Evolutionary conservation across 1,140 invertebrate genomes (phyloP).

Genomic region (Penaeus indicus): DNA sequence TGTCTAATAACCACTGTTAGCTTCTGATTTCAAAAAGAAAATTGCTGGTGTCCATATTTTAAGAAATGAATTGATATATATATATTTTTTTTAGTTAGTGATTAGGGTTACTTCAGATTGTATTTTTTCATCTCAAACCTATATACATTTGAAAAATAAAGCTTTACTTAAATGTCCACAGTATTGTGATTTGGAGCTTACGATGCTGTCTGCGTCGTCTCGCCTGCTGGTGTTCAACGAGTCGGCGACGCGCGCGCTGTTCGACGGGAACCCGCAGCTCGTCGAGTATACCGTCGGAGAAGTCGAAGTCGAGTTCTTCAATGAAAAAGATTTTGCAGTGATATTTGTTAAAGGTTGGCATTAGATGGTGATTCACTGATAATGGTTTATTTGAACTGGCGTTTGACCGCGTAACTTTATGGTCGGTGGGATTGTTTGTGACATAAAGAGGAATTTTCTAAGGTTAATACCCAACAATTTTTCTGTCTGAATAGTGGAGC

Average conservation of each 20-base stretch:
- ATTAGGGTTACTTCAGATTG: too few relatives aligned
- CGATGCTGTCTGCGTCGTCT: conserved; percentile 63
- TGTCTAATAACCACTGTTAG: too few relatives aligned
- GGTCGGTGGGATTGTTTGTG: too few relatives aligned
- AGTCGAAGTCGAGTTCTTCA: conserved; percentile 55
- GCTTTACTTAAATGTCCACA: neutral
- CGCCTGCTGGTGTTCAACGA: conserved; percentile 62
- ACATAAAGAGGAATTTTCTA: neutral
- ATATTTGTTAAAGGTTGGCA: conserved; percentile 50
- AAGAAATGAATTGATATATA: too few relatives aligned
- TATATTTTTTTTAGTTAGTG: too few relatives aligned
- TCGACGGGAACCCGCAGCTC: conserved; percentile 60
- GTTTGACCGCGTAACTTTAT: neutral
- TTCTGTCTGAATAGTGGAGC: conserved; percentile 48
- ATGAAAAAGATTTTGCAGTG: conserved; percentile 62
- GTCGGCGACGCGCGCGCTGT: conserved; percentile 44
- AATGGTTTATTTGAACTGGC: neutral
- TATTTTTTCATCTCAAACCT: too few relatives aligned
- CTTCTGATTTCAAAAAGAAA: too few relatives aligned
- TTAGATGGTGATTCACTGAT: neutral
- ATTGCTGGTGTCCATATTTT: too few relatives aligned
- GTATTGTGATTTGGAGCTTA: conserved; percentile 63
- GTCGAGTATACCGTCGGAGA: conserved; percentile 64
- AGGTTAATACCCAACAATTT: neutral
- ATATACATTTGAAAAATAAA: too few relatives aligned